These are phyloP conservation scores for Phalanger gymnotis DNA, from an alignment of 2,797 vertebrate species.

Conservation along the genomic window DNA sequence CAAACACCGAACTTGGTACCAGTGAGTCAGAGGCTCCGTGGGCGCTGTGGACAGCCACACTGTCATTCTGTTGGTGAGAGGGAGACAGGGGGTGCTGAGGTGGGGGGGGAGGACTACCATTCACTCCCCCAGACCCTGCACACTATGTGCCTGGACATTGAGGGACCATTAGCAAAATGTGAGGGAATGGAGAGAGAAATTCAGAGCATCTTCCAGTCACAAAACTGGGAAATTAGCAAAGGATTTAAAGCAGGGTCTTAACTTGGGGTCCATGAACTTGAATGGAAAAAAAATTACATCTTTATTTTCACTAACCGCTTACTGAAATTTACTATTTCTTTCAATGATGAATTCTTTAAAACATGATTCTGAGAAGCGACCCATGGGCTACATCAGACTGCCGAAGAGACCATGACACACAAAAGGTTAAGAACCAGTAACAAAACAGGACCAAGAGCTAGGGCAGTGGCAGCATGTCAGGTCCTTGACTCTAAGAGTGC, in stretches of 20 bases:
- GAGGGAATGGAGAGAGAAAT: not conserved
- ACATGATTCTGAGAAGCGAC: not conserved
- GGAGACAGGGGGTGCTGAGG: not conserved
- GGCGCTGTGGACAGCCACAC: conserved; percentile 97
- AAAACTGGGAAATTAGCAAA: not conserved
- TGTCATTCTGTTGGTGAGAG: conserved; percentile 88
- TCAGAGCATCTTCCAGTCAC: not conserved
- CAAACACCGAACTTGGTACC: conserved; percentile 97
- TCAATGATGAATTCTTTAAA: not conserved
- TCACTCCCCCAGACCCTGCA: not conserved
- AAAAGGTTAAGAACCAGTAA: not conserved
- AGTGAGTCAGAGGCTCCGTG: conserved; percentile 96
- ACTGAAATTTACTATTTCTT: not conserved
- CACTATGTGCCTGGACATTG: not conserved
- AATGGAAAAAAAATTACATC: not conserved
- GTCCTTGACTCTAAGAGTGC: not conserved
- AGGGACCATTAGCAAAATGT: not conserved
- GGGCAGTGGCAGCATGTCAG: not conserved
- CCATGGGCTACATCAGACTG: not conserved
- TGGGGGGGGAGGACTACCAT: not conserved
- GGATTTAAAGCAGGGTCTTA: not conserved
- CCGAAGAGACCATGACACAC: not conserved
- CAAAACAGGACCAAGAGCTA: not conserved
- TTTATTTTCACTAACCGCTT: not conserved
- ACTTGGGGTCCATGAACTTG: not conserved